A percentile compares a stretch with the other conserved stretches of the same genome.
phyloP scores from a whole-genome alignment of 2,113 vertebrate genomes.

The Plecotus auritus region DNA sequence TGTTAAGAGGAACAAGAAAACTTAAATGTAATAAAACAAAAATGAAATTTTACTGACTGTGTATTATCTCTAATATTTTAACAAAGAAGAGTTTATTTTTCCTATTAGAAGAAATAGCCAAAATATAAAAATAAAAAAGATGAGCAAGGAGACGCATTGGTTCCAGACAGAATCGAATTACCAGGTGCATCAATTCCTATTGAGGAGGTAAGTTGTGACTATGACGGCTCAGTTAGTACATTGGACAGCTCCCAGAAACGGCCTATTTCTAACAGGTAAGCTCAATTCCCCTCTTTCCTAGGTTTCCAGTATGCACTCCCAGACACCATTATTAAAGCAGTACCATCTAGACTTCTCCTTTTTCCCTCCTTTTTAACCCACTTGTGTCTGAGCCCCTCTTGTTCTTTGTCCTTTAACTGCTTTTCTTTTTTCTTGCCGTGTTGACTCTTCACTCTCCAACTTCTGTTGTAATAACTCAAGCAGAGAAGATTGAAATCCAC shows the following conservation, averaged over 20 bases:
- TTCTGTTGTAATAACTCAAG: background rate
- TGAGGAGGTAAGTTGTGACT: background rate
- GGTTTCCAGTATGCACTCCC: background rate
- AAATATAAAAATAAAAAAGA: background rate
- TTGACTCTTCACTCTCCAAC: background rate
- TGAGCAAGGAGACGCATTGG: background rate
- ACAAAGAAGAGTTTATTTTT: background rate
- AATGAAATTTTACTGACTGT: background rate
- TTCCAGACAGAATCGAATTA: background rate
- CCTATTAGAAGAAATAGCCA: background rate
- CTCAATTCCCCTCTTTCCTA: background rate
- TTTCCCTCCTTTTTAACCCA: background rate
- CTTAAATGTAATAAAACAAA: background rate
- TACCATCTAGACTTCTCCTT: background rate
- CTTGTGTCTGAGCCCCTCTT: background rate
- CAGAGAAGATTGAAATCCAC: background rate
- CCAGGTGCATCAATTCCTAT: background rate
- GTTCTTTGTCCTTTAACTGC: background rate
- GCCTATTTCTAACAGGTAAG: background rate
- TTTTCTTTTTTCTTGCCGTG: background rate
- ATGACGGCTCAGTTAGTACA: constrained; percentile 22
- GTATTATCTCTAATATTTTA: background rate
- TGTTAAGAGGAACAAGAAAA: background rate
- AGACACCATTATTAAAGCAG: background rate
- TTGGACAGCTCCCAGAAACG: constrained; percentile 80